Base-by-base conservation (phyloP, 2,113 vertebrate species). In the Coryphaenoides rupestris region DNA sequence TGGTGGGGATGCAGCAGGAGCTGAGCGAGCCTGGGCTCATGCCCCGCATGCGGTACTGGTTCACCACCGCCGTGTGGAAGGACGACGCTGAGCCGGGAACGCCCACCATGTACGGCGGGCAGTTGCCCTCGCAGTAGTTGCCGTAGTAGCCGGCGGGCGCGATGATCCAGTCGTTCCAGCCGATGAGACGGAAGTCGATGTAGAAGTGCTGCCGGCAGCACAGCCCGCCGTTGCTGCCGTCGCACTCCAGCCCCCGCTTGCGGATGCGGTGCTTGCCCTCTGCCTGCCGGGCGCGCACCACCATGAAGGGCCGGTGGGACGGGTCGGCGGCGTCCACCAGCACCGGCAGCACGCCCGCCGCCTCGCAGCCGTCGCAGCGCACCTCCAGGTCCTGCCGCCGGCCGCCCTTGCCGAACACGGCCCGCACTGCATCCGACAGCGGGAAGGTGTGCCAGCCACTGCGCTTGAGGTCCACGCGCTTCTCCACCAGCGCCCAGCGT, bases 151-250 rank as follows among this genome's bases (percentile, higher is more conserved):
- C 98, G 1, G 93, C 92, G 33, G 98, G 98, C 3, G 98, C 98
- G 40, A 99, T 99, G 94, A 99, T 99, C 98, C 98, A 99, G 90
- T 99, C 96, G 59, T 95, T 98, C 98, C 98, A 99, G 83, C 96
- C 95, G 45, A 99, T 99, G 66, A 96, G 93, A 74, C 95, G 94
- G 89, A 99, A 99, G 92, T 99, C 98, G 65, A 99, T 99, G 92
- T 95, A 99, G 88, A 99, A 98, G 91, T 98, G 96, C 87, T 99
- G 96, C 76, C 98, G 91, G 88, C 98, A 99, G 90, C 98, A 99
- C 57, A 98, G 91, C 82, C 93, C 95, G 65, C 92, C 95, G 62
- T 94, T 96, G 78, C 87, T 92, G 71, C 98, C 98, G 40, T 99
- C 98, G 0, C 98, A 99, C 84, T 99, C 98, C 68, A 99, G 92